phyloP scores from a whole-genome alignment of 2,113 vertebrate genomes.

The Lasiurus cinereus region DNA sequence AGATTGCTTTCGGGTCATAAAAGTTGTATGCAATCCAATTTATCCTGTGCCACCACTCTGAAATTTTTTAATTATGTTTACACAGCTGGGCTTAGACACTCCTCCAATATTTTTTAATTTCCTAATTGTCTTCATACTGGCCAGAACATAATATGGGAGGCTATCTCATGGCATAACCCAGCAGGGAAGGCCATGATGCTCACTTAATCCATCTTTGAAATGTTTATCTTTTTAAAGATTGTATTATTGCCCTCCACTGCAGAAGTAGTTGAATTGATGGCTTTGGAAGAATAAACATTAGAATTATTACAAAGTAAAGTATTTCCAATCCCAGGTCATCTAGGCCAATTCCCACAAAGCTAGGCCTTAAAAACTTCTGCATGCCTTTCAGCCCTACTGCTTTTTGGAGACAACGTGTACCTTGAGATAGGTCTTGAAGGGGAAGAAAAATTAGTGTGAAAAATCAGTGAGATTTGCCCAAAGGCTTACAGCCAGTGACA shows the following conservation, averaged over 20 bases:
- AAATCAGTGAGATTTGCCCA: not conserved
- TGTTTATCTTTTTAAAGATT: not conserved
- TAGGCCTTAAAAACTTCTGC: not conserved
- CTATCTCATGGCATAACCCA: not conserved
- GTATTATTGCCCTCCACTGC: not conserved
- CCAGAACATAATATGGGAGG: not conserved
- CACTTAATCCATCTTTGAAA: not conserved
- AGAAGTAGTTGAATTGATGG: slow-evolving; percentile 10
- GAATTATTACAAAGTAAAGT: not conserved
- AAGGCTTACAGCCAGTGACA: not conserved
- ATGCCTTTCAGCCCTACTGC: not conserved
- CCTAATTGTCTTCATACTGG: not conserved
- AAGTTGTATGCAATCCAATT: not conserved
- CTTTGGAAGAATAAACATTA: slow-evolving; percentile 26
- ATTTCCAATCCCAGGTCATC: not conserved
- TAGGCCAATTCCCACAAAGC: not conserved
- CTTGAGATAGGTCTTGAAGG: not conserved
- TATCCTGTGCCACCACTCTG: not conserved
- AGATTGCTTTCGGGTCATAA: not conserved
- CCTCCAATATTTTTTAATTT: not conserved
- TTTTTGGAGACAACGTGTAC: not conserved
- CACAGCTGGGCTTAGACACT: not conserved
- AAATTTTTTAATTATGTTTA: not conserved
- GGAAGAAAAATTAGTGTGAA: not conserved
- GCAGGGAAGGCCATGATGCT: not conserved